These are phyloP conservation scores for Morone chrysops DNA, from an alignment of 2,113 vertebrate genomes.

Conservation along the genomic window DNA sequence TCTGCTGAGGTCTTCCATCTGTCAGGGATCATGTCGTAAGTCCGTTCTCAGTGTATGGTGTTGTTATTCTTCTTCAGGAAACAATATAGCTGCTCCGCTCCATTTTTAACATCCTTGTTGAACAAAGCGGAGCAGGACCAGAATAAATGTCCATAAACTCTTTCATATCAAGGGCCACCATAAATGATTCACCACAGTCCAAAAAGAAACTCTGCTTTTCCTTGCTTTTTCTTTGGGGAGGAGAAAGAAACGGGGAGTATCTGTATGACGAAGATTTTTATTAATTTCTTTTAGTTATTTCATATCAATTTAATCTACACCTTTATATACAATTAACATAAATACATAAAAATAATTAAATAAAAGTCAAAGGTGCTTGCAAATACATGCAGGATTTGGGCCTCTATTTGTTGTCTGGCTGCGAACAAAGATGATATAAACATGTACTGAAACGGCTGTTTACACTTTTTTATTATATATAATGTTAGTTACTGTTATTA, in stretches of 20 bases:
- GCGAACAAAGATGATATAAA: too few species aligned
- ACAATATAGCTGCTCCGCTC: not conserved
- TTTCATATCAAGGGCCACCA: not conserved
- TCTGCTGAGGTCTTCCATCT: conserved; percentile 96
- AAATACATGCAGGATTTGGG: too few species aligned
- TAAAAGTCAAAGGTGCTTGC: too few species aligned
- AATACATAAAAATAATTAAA: too few species aligned
- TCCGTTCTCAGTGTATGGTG: not conserved
- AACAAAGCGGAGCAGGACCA: not conserved
- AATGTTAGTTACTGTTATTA: too few species aligned
- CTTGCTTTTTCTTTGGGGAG: not conserved
- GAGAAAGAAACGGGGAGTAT: not conserved
- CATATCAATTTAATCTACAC: too few species aligned
- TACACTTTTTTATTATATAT: too few species aligned
- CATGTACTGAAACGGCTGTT: too few species aligned
- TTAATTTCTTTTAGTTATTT: too few species aligned
- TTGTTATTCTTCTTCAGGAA: not conserved
- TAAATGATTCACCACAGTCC: not conserved
- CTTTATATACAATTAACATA: too few species aligned
- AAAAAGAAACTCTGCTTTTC: not conserved
- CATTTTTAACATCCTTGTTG: not conserved
- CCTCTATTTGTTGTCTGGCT: too few species aligned
- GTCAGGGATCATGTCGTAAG: conserved; percentile 99
- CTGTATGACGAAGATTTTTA: too few species aligned
- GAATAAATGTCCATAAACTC: not conserved